Base-by-base conservation (phyloP, 1,140 invertebrate genomes). In the Hylaeus anthracinus region DNA sequence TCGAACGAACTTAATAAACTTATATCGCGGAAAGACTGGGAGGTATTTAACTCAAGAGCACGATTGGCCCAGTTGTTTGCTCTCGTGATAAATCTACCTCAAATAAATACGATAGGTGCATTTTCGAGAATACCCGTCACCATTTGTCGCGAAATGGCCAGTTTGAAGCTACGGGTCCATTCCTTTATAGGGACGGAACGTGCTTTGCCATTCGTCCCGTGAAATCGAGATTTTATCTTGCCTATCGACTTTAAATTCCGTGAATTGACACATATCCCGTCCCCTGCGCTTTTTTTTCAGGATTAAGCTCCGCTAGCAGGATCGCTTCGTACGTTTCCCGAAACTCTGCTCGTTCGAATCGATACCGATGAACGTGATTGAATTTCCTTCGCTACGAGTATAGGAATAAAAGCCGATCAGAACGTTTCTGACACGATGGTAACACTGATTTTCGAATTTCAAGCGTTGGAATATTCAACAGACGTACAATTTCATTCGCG, bases 1-100 rank as follows among this genome's bases (percentile, higher is more conserved):
- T 64, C 61, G 61, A 43, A 43, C 61, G 39, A 64, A 45, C 37
- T 65, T 65, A 65, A 65, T 45, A 45, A 65, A 65, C 63, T 65
- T 45, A 45, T 45, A 45, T 39, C 14, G 6, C 12, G 63, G 1
- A 1, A 26, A 4, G 3, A 15, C 5, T 39, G 41, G 14, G 12
- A 15, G n/a, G 63, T 41, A n/a, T 45, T 64, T 37, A 5, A 60
- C n/a, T 37, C 63, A 5, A 45, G 14, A 15, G 15, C 63, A 45
- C 41, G 45, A 5, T 45, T 45, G 41, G 14, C 63, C 39, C 39
- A 39, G 61, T 64, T 64, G 41, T 64, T 64, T 43, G 63, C 14
- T 65, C 63, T 41, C 5, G 10, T 45, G 39, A 12, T 14, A 64
- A n/a, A 45, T 15, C 63, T n/a, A 3, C 3, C 39, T 14, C 63